These are phyloP conservation scores for Zaprionus nigranus DNA, from an alignment of 1,140 invertebrate genomes.

Conservation along the genomic window DNA sequence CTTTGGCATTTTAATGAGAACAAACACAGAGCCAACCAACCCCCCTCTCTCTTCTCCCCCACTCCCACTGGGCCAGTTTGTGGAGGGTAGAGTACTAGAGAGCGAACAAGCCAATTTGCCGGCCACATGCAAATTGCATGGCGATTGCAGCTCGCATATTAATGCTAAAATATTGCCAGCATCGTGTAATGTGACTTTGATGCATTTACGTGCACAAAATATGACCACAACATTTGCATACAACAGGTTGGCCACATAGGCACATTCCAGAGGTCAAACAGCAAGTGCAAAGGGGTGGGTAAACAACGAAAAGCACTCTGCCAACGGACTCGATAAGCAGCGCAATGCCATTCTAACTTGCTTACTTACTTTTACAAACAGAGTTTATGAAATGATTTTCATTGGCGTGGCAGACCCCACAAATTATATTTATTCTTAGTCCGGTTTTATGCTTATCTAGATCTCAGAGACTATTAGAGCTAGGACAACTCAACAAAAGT, in stretches of 20 bases:
- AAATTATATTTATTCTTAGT: too few species aligned
- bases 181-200: slow-evolving; percentile 43
- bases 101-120: slow-evolving; percentile 50
- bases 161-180: slow-evolving; percentile 53
- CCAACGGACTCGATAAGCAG: background rate
- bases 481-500: too few species aligned
- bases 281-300: slow-evolving; percentile 10
- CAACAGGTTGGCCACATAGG: slow-evolving; percentile 5
- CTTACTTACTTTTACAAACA: too few species aligned
- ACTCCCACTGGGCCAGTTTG: slow-evolving; percentile 1
- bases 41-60: background rate
- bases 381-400: too few species aligned
- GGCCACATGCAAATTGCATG: slow-evolving; percentile 66
- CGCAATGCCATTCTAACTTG: too few species aligned
- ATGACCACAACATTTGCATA: slow-evolving; percentile 57
- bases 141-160: slow-evolving; percentile 60
- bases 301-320: slow-evolving; percentile 64
- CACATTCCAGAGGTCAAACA: slow-evolving; percentile 23
- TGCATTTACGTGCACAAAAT: slow-evolving; percentile 58
- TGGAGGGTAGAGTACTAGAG: background rate
- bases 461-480: too few species aligned
- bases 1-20: slow-evolving; percentile 72
- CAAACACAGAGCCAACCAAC: slow-evolving; percentile 16
- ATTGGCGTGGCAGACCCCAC: too few species aligned
- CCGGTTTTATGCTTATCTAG: too few species aligned